A percentile compares a stretch with the other conserved stretches of the same genome.
phyloP scores from a whole-genome alignment of 2,797 vertebrate genomes.

The Sebastiscus albofasciatus region DNA sequence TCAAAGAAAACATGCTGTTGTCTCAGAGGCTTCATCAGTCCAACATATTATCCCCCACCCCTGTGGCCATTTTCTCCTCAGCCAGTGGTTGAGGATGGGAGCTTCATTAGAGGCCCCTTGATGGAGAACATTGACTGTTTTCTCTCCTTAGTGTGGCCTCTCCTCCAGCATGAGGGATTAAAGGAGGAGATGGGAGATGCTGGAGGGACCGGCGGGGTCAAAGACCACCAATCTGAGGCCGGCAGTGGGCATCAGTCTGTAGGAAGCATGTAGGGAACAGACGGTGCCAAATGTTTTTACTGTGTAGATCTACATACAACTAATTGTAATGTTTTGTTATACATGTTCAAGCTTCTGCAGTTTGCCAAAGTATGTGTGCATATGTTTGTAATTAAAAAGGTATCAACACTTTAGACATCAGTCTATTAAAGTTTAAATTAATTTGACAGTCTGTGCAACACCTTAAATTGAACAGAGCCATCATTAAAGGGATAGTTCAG shows the following conservation, averaged over 20 bases:
- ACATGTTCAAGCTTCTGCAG: not conserved
- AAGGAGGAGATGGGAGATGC: conserved; percentile 34
- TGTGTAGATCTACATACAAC: not conserved
- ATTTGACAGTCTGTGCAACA: not conserved
- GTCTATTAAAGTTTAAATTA: not conserved
- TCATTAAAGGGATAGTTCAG: no score
- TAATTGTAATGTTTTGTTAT: not conserved
- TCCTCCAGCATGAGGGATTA: conserved; percentile 53
- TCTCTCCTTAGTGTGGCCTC: conserved; percentile 40
- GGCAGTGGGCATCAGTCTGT: conserved; percentile 29
- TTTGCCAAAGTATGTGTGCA: not conserved
- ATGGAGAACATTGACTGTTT: conserved; percentile 51
- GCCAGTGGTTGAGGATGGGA: conserved; percentile 34
- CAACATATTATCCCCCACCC: conserved; percentile 29
- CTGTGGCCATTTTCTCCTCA: conserved; percentile 53
- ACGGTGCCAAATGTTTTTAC: not conserved
- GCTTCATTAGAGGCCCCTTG: conserved; percentile 66
- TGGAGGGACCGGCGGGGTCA: conserved; percentile 37
- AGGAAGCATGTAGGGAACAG: conserved; percentile 5
- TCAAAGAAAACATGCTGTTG: not conserved
- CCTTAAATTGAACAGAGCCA: not conserved
- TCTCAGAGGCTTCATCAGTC: conserved; percentile 38
- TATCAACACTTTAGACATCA: not conserved
- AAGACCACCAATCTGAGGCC: conserved; percentile 20
- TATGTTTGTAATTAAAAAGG: not conserved